These are phyloP conservation scores for Morpho deidamia DNA, from an alignment of 2,888 invertebrate genomes.

Conservation along the genomic window DNA sequence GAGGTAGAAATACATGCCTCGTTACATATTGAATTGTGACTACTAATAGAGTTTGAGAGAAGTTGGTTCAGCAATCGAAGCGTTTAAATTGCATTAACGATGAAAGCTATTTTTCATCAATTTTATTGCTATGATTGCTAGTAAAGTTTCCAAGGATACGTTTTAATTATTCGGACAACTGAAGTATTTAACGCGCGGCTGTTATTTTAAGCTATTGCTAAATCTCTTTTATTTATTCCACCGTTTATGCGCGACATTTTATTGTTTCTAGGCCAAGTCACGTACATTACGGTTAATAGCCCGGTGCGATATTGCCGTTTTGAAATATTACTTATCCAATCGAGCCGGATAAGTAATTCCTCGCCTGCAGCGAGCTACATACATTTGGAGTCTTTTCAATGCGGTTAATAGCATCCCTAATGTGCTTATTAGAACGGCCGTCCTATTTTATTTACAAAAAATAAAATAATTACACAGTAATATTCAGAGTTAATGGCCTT, in stretches of 20 bases:
- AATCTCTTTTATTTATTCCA: constrained; percentile 10
- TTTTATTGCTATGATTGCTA: constrained; percentile 38
- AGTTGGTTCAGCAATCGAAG: constrained; percentile 41
- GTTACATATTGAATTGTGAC: constrained; percentile 47
- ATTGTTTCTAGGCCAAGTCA: constrained; percentile 3
- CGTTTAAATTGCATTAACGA: constrained; percentile 47
- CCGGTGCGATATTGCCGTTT: constrained; percentile 34
- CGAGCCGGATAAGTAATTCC: constrained; percentile 36
- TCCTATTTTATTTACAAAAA: constrained; percentile 55
- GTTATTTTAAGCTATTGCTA: constrained; percentile 9
- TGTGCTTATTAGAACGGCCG: constrained; percentile 53
- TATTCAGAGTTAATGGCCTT: constrained; percentile 49
- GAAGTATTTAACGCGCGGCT: constrained; percentile 4
- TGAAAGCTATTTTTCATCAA: constrained; percentile 49
- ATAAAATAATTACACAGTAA: constrained; percentile 61
- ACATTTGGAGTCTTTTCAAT: constrained; percentile 37
- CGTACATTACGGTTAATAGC: constrained; percentile 25
- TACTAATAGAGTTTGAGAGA: constrained; percentile 43
- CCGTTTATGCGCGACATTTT: constrained; percentile 5
- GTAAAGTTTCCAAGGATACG: constrained; percentile 29
- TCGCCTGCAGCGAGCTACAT: constrained; percentile 47
- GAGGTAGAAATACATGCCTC: constrained; percentile 45
- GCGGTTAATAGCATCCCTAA: constrained; percentile 53
- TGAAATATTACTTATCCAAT: constrained; percentile 27
- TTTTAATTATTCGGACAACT: constrained; percentile 11